phyloP scores from a whole-genome alignment of 2,113 vertebrate species.

The Pandion haliaetus region DNA sequence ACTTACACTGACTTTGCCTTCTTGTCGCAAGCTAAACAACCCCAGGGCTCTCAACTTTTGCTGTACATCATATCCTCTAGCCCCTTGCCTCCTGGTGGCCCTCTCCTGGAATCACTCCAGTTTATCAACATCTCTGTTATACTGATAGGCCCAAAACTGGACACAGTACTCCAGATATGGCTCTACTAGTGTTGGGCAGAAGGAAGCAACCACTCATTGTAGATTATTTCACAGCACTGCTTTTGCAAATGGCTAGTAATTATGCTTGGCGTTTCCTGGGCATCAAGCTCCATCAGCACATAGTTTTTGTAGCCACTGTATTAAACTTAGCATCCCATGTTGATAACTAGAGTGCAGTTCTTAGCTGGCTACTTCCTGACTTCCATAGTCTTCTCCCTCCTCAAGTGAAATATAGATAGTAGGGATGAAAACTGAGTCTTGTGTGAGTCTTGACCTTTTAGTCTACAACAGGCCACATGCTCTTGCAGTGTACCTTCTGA shows the following conservation, averaged over 20 bases:
- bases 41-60: background rate
- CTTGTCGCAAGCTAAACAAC: background rate
- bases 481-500: background rate
- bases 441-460: background rate
- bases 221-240: background rate
- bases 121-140: background rate
- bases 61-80: background rate
- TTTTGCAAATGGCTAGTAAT: background rate
- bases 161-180: background rate
- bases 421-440: background rate
- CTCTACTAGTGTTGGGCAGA: background rate
- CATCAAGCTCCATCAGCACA: background rate
- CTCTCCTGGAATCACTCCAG: background rate
- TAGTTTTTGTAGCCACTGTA: background rate
- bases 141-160: background rate
- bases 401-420: background rate
- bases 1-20: background rate
- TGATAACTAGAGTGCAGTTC: background rate
- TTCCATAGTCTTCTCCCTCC: background rate
- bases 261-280: background rate
- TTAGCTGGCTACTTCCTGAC: background rate
- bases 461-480: too few relatives aligned
- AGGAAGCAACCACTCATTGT: background rate
- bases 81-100: background rate
- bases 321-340: background rate